Evolutionary conservation across 2,113 vertebrate genomes (phyloP).

Genomic region (Oryzias woworae): DNA sequence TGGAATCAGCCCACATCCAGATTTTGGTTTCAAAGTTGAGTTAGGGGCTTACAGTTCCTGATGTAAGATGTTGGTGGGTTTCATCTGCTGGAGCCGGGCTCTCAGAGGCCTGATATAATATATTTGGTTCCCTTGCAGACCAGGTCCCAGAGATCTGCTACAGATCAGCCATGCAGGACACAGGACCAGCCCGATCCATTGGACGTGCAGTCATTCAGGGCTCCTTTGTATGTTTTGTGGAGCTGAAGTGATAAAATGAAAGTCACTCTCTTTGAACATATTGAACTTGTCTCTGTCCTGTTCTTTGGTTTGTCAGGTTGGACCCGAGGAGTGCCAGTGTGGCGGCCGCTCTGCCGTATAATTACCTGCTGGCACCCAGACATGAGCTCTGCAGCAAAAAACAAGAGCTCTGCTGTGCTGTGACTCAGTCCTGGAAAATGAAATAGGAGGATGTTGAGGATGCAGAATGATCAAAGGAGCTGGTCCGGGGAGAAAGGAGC

Average conservation of each 20-base stretch:
- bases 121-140: conserved; percentile 8
- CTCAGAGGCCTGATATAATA: conserved; percentile 23
- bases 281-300: background rate
- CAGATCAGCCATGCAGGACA: conserved; percentile 88
- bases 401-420: conserved; percentile 68
- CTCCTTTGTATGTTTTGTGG: conserved; percentile 71
- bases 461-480: conserved; percentile 11
- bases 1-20: conserved; percentile 74
- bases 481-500: background rate
- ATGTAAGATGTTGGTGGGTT: too few species aligned
- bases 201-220: conserved; percentile 77
- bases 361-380: conserved; percentile 81
- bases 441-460: conserved; percentile 2
- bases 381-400: conserved; percentile 73
- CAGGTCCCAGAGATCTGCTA: conserved; percentile 14
- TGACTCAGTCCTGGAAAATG: background rate
- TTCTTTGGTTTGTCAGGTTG: conserved; percentile 52
- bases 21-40: conserved; percentile 82
- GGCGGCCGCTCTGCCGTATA: conserved; percentile 75
- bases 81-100: background rate
- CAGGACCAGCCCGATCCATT: conserved; percentile 83
- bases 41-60: too few species aligned
- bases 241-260: background rate
- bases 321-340: conserved; percentile 52
- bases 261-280: conserved; percentile 5